Conservation (phyloP, 2,113 vertebrate genomes). For the Rhynchopsitta pachyrhyncha region DNA sequence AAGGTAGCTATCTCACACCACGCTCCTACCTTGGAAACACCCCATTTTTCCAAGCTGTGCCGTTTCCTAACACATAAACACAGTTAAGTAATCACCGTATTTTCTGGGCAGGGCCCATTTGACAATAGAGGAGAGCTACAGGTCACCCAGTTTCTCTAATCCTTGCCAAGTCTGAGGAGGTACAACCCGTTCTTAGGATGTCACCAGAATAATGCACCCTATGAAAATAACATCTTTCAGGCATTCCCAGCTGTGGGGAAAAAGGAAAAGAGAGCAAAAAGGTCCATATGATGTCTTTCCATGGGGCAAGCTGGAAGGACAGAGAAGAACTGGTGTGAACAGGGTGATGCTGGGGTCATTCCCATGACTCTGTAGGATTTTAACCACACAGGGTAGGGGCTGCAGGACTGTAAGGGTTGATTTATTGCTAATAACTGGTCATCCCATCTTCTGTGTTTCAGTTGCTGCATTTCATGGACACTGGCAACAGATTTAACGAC, state of each 20-base stretch:
- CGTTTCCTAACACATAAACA: background rate
- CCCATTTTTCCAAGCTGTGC: background rate
- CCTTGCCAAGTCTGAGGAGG: background rate
- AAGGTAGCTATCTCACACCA: accelerated
- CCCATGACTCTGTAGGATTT: accelerated
- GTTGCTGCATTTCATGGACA: background rate
- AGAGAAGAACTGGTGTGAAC: background rate
- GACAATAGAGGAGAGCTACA: background rate
- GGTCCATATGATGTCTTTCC: background rate
- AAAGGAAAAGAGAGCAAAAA: background rate
- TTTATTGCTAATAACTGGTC: background rate
- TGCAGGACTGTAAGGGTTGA: background rate
- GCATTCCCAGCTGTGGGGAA: background rate
- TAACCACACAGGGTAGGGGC: background rate
- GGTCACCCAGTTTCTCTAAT: background rate
- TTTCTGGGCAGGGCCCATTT: background rate
- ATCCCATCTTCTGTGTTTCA: background rate
- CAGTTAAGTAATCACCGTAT: background rate
- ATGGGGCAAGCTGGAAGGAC: background rate
- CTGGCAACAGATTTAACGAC: background rate
- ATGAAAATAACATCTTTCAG: background rate
- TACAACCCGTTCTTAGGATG: background rate
- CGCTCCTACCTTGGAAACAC: background rate
- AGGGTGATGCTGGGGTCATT: background rate
- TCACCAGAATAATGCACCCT: background rate